These are phyloP conservation scores for Heliconius ismenius DNA, from an alignment of 2,888 invertebrate species.

Conservation along the genomic window DNA sequence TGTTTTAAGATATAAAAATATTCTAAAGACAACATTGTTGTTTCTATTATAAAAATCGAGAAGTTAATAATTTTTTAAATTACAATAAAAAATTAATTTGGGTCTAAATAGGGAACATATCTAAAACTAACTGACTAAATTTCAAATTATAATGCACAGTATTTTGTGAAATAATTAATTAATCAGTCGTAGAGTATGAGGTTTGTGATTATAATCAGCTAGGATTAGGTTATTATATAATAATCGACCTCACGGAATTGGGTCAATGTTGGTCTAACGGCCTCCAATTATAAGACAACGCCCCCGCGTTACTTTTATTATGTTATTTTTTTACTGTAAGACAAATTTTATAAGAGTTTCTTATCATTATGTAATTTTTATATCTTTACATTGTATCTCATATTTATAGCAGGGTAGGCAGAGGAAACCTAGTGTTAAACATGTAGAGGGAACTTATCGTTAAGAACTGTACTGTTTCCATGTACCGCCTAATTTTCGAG, in stretches of 20 bases:
- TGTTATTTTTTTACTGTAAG: not conserved
- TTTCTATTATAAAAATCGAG: not conserved
- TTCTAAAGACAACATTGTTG: not conserved
- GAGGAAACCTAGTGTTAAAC: not conserved
- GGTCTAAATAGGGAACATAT: not conserved
- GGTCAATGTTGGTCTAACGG: conserved; percentile 18
- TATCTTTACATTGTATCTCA: not conserved
- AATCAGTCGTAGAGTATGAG: conserved; percentile 15
- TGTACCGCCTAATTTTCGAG: not conserved
- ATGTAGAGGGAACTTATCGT: not conserved
- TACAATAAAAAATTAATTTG: not conserved
- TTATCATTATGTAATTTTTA: not conserved
- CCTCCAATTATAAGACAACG: conserved; percentile 16
- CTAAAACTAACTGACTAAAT: not conserved
- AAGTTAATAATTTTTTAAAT: not conserved
- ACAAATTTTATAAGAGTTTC: not conserved
- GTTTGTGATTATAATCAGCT: conserved; percentile 23
- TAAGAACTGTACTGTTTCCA: not conserved
- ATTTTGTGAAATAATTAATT: not conserved
- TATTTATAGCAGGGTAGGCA: not conserved
- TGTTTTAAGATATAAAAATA: not conserved
- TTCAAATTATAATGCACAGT: not conserved
- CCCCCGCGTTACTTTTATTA: not conserved
- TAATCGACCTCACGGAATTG: conserved; percentile 23
- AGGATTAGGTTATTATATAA: conserved; percentile 28